Conservation (phyloP, 2,888 invertebrate genomes). For the Acheta domesticus region DNA sequence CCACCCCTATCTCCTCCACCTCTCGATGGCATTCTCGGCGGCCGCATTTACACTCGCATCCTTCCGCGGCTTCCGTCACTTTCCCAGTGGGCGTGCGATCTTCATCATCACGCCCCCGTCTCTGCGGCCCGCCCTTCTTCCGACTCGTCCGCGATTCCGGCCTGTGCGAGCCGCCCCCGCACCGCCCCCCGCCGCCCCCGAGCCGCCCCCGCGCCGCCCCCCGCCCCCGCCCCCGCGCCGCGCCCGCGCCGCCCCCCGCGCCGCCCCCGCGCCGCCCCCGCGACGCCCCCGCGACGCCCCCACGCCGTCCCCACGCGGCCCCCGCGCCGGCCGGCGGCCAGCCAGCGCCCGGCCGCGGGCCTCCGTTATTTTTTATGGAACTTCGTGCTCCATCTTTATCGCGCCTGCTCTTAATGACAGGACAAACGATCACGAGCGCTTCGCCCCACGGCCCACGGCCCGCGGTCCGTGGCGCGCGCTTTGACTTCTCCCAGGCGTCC, state of each 20-base stretch:
- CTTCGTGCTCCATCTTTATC: constrained; percentile 18
- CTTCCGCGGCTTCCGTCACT: too few species aligned
- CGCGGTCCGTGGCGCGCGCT: not conserved
- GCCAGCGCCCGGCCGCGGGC: not conserved
- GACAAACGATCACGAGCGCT: not conserved
- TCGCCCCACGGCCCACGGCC: not conserved
- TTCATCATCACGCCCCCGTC: too few species aligned
- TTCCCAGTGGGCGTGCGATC: too few species aligned
- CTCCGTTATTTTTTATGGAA: not conserved
- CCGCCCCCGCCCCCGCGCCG: not conserved
- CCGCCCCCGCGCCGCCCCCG: not conserved
- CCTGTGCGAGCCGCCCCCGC: too few species aligned
- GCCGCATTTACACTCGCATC: too few species aligned
- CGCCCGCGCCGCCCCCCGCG: not conserved
- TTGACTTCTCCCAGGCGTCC: too few species aligned
- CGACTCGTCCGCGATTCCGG: too few species aligned
- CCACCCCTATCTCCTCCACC: too few species aligned
- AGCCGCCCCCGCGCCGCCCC: too few species aligned
- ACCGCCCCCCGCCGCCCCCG: too few species aligned
- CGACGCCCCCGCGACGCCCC: not conserved
- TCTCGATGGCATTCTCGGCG: too few species aligned
- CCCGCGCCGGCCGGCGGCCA: not conserved
- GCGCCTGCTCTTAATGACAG: not conserved
- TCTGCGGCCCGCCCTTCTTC: too few species aligned
- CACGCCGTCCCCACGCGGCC: not conserved